A percentile compares a stretch with the other conserved stretches of the same genome.
Conservation (phyloP, 1,140 invertebrate genomes). For the Nasonia longicornis region DNA sequence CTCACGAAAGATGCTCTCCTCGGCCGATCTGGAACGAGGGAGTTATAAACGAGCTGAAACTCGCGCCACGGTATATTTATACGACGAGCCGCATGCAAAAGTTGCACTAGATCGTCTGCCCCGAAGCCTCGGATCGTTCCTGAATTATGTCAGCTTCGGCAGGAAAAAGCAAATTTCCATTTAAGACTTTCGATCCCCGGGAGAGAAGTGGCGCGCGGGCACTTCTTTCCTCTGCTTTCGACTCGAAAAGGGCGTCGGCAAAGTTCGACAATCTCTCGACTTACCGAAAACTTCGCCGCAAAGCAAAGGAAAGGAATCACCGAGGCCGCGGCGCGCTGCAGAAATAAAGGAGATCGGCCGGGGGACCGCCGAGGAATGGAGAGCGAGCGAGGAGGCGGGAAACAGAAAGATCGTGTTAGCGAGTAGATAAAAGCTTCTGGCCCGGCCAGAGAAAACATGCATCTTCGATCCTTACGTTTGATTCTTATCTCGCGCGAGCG, state of each 20-base stretch:
- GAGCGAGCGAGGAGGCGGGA: neutral
- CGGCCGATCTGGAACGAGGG: neutral
- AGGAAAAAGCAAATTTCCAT: constrained; percentile 40
- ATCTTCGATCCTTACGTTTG: constrained; percentile 29
- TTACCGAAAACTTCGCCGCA: constrained; percentile 44
- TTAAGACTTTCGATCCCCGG: constrained; percentile 35
- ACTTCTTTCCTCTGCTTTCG: constrained; percentile 11
- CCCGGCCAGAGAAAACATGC: constrained; percentile 35
- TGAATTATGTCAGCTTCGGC: constrained; percentile 40
- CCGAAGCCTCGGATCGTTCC: neutral
- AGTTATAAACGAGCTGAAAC: neutral
- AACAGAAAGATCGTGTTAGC: constrained; percentile 39
- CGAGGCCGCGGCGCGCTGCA: neutral
- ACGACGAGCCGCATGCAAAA: constrained; percentile 17
- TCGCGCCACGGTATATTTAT: neutral
- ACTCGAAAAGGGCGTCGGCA: neutral
- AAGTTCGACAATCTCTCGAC: constrained; percentile 47
- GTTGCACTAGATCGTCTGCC: neutral
- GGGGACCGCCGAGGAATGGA: neutral
- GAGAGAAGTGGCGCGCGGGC: neutral
- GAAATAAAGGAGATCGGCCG: constrained; percentile 16
- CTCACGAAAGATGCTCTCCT: neutral
- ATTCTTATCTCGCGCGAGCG: constrained; percentile 19
- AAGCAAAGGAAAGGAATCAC: constrained; percentile 26
- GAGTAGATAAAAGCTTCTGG: constrained; percentile 48